Conservation (phyloP, 2,797 vertebrate genomes). For the Acanthurus lineatus region DNA sequence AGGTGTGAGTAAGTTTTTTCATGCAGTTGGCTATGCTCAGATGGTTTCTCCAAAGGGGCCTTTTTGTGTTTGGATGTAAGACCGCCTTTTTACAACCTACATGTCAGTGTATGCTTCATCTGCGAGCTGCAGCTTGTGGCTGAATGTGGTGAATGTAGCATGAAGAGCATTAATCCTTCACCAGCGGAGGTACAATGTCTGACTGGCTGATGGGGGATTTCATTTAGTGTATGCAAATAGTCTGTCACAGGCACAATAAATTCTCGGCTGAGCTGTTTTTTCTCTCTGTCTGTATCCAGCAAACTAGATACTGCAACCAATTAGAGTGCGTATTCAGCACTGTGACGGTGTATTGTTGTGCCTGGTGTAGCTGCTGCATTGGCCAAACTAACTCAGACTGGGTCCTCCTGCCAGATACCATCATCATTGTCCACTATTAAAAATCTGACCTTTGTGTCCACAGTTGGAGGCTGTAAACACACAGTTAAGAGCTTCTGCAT, state of each 20-base stretch:
- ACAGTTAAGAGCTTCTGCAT: too few species aligned
- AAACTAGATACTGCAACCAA: conserved; percentile 63
- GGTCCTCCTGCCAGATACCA: conserved; percentile 19
- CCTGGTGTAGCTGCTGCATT: conserved; percentile 11
- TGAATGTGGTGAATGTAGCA: conserved; percentile 71
- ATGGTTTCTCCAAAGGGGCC: conserved; percentile 42
- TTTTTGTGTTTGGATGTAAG: conserved; percentile 57
- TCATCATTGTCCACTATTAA: conserved; percentile 21
- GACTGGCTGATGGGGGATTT: conserved; percentile 73
- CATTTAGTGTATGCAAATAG: conserved; percentile 81
- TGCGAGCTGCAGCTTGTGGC: conserved; percentile 63
- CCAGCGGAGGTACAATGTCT: conserved; percentile 61
- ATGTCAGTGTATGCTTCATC: conserved; percentile 52
- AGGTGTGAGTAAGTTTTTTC: conserved; percentile 52
- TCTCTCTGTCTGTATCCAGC: conserved; percentile 19
- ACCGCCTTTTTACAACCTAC: conserved; percentile 29
- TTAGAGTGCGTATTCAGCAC: conserved; percentile 56
- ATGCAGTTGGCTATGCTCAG: conserved; percentile 37
- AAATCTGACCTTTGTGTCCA: background rate
- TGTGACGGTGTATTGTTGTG: conserved; percentile 25
- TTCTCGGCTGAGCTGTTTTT: conserved; percentile 44
- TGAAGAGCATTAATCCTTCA: conserved; percentile 77
- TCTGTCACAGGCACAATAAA: conserved; percentile 63
- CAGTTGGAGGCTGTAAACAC: background rate
- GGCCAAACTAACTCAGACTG: background rate